phyloP scores from a whole-genome alignment of 2,113 vertebrate genomes.

The Sebastes fasciatus region DNA sequence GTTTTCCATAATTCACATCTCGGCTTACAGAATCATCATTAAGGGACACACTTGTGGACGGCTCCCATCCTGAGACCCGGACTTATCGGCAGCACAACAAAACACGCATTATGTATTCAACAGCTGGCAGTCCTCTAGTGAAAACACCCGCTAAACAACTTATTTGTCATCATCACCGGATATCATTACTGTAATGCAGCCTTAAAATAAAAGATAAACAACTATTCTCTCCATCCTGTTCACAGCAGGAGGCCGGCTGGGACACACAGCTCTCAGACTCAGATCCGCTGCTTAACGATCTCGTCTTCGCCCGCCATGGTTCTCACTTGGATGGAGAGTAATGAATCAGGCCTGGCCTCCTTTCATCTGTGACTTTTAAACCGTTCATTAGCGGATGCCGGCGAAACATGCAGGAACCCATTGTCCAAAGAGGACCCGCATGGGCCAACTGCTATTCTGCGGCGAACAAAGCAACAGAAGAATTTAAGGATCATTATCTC shows the following conservation, averaged over 20 bases:
- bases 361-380: conserved; percentile 52
- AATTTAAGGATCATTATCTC: conserved; percentile 68
- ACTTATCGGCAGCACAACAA: conserved; percentile 26
- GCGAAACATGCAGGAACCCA: conserved; percentile 19
- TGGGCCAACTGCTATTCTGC: conserved; percentile 8
- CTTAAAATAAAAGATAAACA: conserved; percentile 5
- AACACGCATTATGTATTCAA: conserved; percentile 12
- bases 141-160: conserved; percentile 2
- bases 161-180: not conserved
- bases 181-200: not conserved
- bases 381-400: conserved; percentile 49
- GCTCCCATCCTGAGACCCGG: conserved; percentile 4
- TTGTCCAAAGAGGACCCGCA: conserved; percentile 25
- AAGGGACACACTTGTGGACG: conserved; percentile 8
- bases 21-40: conserved; percentile 13
- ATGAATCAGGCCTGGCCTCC: conserved; percentile 28
- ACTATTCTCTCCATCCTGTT: not conserved
- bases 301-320: not conserved
- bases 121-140: conserved; percentile 5
- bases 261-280: not conserved
- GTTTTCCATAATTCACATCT: conserved; percentile 24
- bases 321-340: conserved; percentile 22
- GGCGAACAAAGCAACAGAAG: conserved; percentile 14
- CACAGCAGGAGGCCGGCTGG: conserved; percentile 3
- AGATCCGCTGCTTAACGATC: conserved; percentile 2